Base-by-base conservation (phyloP, 2,797 vertebrate genomes). In the Babyrousa celebensis region DNA sequence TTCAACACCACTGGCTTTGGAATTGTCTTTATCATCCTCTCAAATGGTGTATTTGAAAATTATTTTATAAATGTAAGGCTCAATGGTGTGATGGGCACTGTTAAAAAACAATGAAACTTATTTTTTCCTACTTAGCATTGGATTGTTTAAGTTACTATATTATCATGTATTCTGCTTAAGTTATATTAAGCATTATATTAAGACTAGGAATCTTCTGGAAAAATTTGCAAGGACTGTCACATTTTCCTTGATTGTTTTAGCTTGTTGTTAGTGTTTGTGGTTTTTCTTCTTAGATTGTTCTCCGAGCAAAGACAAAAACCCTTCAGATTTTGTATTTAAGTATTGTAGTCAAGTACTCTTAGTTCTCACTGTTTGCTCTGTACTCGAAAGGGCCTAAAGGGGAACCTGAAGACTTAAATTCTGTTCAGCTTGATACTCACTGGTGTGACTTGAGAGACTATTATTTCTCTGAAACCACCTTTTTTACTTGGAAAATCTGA, bases 11-110 rank as follows among this genome's bases (percentile, higher is more conserved):
- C 17, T 88, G 56, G 23, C 15, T 93, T 77, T 58, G 65, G 79
- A 74, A 68, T 84, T 78, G 18, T 15, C n/a, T 92, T 86, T 83
- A 68, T 78, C 58, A 85, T 5, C 36, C 15, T 96, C 95, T 89
- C 29, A 95, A 27, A 48, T 83, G 17, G 9, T 71, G 7, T 2
- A 67, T 56, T 29, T 92, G 27, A 56, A 43, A 70, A 85, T 92
- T 82, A 58, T 58, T 89, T 95, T 85, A 43, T 36, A 80, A 80
- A 88, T 75, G 2, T 72, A 63, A 67, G 21, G 4, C 27, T 79
- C 12, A 85, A 12, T 52, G 70, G 14, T 91, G 16, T 89, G 12
- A 63, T 85, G 12, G 82, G 21, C 6, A 27, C 10, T 54, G 12
- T 87, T 90, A 93, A 43, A 32, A 80, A 96, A 86, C 10, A 20